phyloP scores from a whole-genome alignment of 2,113 vertebrate genomes.

The human (Homo sapiens) region DNA sequence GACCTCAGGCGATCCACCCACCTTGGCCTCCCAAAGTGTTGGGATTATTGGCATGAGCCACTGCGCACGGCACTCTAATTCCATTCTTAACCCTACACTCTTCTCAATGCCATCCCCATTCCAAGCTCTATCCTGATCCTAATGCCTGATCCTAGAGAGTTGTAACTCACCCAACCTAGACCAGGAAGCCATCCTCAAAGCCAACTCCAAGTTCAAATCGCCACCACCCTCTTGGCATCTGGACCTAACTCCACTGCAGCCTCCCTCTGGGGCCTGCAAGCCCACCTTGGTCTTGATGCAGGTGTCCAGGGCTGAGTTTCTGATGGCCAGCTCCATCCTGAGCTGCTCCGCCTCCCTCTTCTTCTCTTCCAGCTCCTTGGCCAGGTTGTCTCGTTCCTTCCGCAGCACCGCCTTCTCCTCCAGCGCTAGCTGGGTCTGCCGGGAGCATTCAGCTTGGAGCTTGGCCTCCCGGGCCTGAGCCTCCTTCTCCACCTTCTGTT shows the following conservation, averaged over 20 bases:
- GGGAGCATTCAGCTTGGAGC: slow-evolving; percentile 2
- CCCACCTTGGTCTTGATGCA: slow-evolving; percentile 73
- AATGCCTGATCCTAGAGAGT: neutral
- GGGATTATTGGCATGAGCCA: too few relatives aligned
- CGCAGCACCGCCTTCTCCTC: slow-evolving; percentile 54
- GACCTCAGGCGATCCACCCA: too few relatives aligned
- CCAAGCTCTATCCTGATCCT: neutral
- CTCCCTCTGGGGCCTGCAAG: rapidly evolving
- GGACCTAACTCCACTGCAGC: rapidly evolving
- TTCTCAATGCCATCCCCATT: neutral
- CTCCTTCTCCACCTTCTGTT: neutral
- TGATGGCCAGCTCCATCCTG: neutral
- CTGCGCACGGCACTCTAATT: too few relatives aligned
- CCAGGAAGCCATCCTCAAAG: neutral
- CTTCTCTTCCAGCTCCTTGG: slow-evolving; percentile 49
- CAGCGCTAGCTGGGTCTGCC: slow-evolving; percentile 46
- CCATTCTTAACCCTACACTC: neutral
- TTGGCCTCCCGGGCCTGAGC: slow-evolving; percentile 40
- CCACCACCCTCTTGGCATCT: neutral
- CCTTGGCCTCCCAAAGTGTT: too few relatives aligned
- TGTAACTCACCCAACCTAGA: neutral
- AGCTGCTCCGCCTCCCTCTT: slow-evolving; percentile 3
- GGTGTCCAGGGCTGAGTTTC: neutral
- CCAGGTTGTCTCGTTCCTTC: slow-evolving; percentile 32
- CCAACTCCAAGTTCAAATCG: neutral